A percentile compares a stretch with the other conserved stretches of the same genome.
These are phyloP conservation scores for Anabacerthia variegaticeps DNA, from an alignment of 2,797 vertebrate genomes.

Conservation along the genomic window DNA sequence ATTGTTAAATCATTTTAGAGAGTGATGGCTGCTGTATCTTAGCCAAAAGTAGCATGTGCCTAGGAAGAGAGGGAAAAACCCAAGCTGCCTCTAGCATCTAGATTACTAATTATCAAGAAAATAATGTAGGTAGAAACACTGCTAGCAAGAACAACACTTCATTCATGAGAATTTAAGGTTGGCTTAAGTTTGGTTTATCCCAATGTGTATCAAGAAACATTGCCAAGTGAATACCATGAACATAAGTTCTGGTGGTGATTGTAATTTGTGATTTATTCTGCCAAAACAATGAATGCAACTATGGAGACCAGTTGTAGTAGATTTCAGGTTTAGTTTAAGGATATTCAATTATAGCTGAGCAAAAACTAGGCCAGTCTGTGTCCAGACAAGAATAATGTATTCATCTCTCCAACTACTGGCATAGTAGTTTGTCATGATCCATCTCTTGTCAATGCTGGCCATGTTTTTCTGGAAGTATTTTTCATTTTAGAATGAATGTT, in stretches of 20 bases:
- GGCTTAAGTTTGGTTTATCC: neutral
- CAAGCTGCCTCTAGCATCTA: neutral
- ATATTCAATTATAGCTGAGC: neutral
- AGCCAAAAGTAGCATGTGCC: neutral
- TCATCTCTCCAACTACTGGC: neutral
- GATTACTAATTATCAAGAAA: neutral
- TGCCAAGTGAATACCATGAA: neutral
- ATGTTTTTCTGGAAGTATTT: neutral
- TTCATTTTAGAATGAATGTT: neutral
- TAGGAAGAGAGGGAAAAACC: neutral
- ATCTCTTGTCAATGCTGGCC: neutral
- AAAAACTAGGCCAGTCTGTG: neutral
- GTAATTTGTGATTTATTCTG: neutral
- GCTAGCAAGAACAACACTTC: neutral
- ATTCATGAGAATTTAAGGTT: neutral
- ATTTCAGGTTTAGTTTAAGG: neutral
- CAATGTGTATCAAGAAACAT: neutral
- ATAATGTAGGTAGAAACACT: neutral
- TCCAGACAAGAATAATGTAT: neutral
- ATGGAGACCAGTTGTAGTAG: neutral
- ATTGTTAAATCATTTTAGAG: constrained; percentile 1
- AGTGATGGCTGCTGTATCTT: neutral
- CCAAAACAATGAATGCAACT: neutral
- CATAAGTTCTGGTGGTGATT: neutral
- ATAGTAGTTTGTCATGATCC: neutral